Conservation (phyloP, 2,888 invertebrate species). For the Diabrotica balteata region DNA sequence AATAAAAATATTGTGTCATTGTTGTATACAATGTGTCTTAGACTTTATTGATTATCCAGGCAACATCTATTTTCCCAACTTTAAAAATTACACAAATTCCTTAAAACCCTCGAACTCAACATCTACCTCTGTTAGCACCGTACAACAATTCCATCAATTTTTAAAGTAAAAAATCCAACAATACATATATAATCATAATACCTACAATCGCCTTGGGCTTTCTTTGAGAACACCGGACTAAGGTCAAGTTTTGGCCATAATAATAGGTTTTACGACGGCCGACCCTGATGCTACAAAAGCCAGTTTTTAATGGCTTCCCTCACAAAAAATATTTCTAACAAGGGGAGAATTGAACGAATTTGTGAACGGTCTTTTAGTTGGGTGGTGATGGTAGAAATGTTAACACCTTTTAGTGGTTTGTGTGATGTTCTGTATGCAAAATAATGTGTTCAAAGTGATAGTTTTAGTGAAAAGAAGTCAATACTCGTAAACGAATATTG, state of each 20-base stretch:
- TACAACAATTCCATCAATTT: slow-evolving; percentile 25
- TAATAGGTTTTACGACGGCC: slow-evolving; percentile 54
- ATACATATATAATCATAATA: slow-evolving; percentile 14
- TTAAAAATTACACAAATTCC: too few relatives aligned
- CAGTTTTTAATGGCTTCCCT: slow-evolving; percentile 61
- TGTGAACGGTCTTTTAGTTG: slow-evolving; percentile 53
- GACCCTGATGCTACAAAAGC: slow-evolving; percentile 56
- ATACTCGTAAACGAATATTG: too few relatives aligned
- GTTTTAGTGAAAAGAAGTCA: too few relatives aligned
- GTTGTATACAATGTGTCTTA: too few relatives aligned
- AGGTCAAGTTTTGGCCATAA: slow-evolving; percentile 45
- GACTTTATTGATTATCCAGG: too few relatives aligned
- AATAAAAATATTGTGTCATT: too few relatives aligned
- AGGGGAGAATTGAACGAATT: slow-evolving; percentile 52
- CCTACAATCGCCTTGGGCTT: slow-evolving; percentile 26
- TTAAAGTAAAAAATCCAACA: slow-evolving; percentile 17
- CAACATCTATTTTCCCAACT: too few relatives aligned
- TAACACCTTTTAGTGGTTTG: slow-evolving; percentile 38
- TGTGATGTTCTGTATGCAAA: too few relatives aligned
- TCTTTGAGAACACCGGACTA: slow-evolving; percentile 23
- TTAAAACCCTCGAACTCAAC: too few relatives aligned
- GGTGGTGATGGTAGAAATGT: slow-evolving; percentile 51
- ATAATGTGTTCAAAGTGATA: too few relatives aligned
- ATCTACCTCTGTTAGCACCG: slow-evolving; percentile 23
- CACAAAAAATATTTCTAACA: slow-evolving; percentile 53